Base-by-base conservation (phyloP, 1,140 invertebrate species). In the Drosophila tropicalis region DNA sequence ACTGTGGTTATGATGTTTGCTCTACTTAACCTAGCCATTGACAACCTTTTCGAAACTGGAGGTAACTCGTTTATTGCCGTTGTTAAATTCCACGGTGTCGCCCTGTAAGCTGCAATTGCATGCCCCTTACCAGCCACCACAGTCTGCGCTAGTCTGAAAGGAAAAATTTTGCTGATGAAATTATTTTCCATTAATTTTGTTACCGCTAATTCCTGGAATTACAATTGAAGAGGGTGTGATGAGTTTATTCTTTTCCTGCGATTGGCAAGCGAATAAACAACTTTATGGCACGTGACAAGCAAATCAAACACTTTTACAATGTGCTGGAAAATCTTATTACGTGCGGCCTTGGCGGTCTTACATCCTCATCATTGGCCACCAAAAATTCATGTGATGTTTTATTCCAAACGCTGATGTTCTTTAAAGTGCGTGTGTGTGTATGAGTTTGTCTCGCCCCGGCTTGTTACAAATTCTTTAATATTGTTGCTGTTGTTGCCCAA, bases 1-100 rank as follows among this genome's bases (percentile, higher is more conserved):
- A 17, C 54, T 44, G 19, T 58, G 25, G 29, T 29, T 29, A 6
- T 3, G 5, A 25, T 62, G 40, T 57, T 80, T 69, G 66, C 57
- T 70, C 69, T 81, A 62, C 76, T 77, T 68, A 70, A 55, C 83
- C 87, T 87, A 70, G 83, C 76, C 65, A 79, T 83, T 86, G 72
- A 64, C 68, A 54, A 72, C 44, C 73, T 54, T 69, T 41, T 17
- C 67, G 62, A 40, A 12, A 40, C 55, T 73, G 67, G 71, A 70
- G 66, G 19, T 41, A 19, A 32, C 56, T 13, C 15, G 15, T n/a
- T 51, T 51, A 51, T 51, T 51, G 17, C 19, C 44, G 17, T 19
- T 47, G 44, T 17, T 6, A 9, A 47, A 17, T 47, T 47, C 17
- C 44, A 47, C 5, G 7, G 6, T 47, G 2, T 47, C 7, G 17